A percentile compares a stretch with the other conserved stretches of the same genome.
Evolutionary conservation across 2,113 vertebrate genomes (phyloP).

Genomic region (Butorides virescens): DNA sequence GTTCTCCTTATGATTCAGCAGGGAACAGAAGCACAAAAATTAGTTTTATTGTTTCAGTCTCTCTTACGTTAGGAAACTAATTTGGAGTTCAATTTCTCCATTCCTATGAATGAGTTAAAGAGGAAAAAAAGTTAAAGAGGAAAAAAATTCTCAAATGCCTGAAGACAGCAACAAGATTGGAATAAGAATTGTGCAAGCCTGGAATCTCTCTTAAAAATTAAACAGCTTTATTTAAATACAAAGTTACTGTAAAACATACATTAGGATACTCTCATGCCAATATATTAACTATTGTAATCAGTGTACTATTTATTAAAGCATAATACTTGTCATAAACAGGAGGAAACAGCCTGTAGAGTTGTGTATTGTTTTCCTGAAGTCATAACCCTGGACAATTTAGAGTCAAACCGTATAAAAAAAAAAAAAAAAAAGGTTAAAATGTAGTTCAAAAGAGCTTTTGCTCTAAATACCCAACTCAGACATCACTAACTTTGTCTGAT

Average conservation of each 20-base stretch:
- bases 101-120: too few relatives aligned
- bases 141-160: background rate
- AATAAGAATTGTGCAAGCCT: background rate
- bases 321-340: background rate
- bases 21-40: background rate
- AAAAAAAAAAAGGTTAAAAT: background rate
- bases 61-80: background rate
- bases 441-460: background rate
- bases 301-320: background rate
- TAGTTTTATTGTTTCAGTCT: background rate
- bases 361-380: background rate
- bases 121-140: too few relatives aligned
- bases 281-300: constrained; percentile 13
- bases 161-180: background rate
- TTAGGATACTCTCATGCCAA: background rate
- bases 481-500: background rate
- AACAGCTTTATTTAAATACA: constrained; percentile 37
- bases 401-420: background rate
- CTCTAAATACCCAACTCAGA: background rate
- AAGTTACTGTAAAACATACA: background rate
- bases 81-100: background rate
- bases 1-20: background rate
- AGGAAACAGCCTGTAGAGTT: background rate
- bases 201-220: background rate
- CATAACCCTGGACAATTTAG: background rate